Conservation (phyloP, 37 sponge, comb jelly and placozoan genomes). For the Beroe ovata region DNA sequence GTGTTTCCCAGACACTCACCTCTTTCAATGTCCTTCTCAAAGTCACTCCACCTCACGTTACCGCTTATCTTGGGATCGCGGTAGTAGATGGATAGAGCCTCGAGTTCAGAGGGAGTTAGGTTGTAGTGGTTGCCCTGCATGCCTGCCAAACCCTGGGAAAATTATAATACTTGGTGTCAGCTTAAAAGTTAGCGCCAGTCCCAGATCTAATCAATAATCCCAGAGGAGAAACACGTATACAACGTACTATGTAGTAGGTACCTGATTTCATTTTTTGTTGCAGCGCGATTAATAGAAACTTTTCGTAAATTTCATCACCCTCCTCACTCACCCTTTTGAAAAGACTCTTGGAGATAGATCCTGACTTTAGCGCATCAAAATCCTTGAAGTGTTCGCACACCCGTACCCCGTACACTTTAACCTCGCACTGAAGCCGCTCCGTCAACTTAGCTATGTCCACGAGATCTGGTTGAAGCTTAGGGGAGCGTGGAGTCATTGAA, state of each 20-base stretch:
- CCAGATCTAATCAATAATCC: too few relatives aligned
- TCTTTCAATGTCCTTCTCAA: conserved; percentile 73
- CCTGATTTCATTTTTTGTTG: too few relatives aligned
- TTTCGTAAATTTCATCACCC: too few relatives aligned
- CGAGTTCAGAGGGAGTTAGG: conserved; percentile 74
- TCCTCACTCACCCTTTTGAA: conserved; percentile 79
- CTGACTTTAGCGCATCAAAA: conserved; percentile 82
- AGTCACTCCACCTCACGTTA: conserved; percentile 74
- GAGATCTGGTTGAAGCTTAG: neutral
- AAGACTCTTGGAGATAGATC: conserved; percentile 76
- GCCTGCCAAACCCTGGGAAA: conserved; percentile 52
- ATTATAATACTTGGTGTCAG: too few relatives aligned
- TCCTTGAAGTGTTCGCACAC: conserved; percentile 85
- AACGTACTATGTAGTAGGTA: too few relatives aligned
- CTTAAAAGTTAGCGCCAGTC: too few relatives aligned
- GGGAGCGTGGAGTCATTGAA: conserved; percentile 39
- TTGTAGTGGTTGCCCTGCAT: conserved; percentile 69
- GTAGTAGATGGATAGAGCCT: conserved; percentile 72
- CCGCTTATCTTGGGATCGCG: conserved; percentile 71
- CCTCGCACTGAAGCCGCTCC: conserved; percentile 73
- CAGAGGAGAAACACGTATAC: too few relatives aligned
- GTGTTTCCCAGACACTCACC: conserved; percentile 60
- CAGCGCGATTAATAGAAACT: too few relatives aligned
- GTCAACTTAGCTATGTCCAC: conserved; percentile 72
- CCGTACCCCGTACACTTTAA: conserved; percentile 65